Conservation (phyloP, 2,888 invertebrate genomes). For the Microdon myrmicae region DNA sequence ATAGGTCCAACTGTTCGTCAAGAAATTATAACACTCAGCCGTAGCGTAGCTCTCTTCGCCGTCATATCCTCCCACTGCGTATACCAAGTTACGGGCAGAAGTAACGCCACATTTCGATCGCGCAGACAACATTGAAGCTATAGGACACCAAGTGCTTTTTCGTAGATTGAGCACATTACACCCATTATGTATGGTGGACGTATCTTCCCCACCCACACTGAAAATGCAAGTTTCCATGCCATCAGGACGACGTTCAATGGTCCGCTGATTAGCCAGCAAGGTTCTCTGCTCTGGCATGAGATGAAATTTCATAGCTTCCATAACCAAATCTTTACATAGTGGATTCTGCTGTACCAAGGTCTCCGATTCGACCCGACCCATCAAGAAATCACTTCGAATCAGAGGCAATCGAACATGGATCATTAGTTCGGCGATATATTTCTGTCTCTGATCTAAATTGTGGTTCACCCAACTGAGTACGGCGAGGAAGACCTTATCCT, state of each 20-base stretch:
- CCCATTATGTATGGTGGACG: slow-evolving; percentile 77
- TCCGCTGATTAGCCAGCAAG: slow-evolving; percentile 71
- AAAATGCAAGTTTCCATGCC: slow-evolving; percentile 75
- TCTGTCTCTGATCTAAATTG: slow-evolving; percentile 70
- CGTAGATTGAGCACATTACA: slow-evolving; percentile 77
- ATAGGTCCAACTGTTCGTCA: slow-evolving; percentile 72
- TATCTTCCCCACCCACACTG: slow-evolving; percentile 73
- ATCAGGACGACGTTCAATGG: slow-evolving; percentile 73
- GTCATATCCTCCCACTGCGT: slow-evolving; percentile 75
- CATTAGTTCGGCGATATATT: slow-evolving; percentile 72
- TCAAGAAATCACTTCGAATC: slow-evolving; percentile 74
- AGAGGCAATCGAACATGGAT: slow-evolving; percentile 74
- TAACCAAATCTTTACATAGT: slow-evolving; percentile 73
- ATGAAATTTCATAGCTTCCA: slow-evolving; percentile 78
- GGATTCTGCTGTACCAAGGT: slow-evolving; percentile 71
- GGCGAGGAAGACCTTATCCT: slow-evolving; percentile 74
- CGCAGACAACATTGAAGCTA: slow-evolving; percentile 74
- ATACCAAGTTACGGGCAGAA: slow-evolving; percentile 72
- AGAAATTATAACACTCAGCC: slow-evolving; percentile 75
- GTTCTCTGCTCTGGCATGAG: slow-evolving; percentile 75
- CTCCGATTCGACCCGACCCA: slow-evolving; percentile 75
- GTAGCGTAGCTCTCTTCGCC: slow-evolving; percentile 75
- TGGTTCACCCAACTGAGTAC: slow-evolving; percentile 77
- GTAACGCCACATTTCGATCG: slow-evolving; percentile 75
- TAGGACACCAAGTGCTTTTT: slow-evolving; percentile 72